Evolutionary conservation across 2,888 invertebrate species (phyloP).

Genomic region (Meandrusa payeni): DNA sequence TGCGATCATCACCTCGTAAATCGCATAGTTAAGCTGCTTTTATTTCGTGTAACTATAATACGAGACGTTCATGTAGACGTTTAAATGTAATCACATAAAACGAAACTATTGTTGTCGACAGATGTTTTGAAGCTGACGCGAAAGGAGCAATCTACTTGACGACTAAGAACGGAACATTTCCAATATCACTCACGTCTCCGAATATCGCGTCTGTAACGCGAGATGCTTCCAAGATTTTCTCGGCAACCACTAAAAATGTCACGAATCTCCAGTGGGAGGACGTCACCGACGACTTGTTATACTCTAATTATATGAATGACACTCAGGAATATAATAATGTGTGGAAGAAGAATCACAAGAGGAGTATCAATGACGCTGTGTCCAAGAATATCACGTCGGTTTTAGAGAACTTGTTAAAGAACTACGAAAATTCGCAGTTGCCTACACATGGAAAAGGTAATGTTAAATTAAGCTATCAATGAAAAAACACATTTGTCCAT

Average conservation of each 20-base stretch:
- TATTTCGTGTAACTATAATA: not conserved
- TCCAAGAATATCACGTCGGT: conserved; percentile 92
- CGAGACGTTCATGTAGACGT: not conserved
- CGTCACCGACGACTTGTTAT: conserved; percentile 50
- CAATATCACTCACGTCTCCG: conserved; percentile 70
- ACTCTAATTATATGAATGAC: conserved; percentile 60
- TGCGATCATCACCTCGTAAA: no score
- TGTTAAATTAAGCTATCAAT: no score
- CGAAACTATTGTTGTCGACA: conserved; percentile 39
- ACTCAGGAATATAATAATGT: conserved; percentile 47
- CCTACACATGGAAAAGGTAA: conserved; percentile 94
- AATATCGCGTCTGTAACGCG: conserved; percentile 50
- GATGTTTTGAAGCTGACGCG: conserved; percentile 51
- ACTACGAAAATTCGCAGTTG: conserved; percentile 93
- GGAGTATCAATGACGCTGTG: conserved; percentile 85
- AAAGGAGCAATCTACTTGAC: conserved; percentile 77
- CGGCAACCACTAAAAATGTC: conserved; percentile 57
- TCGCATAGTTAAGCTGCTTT: no score
- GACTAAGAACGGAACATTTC: conserved; percentile 76
- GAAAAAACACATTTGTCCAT: no score
- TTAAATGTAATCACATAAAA: not conserved
- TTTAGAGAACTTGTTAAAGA: conserved; percentile 91
- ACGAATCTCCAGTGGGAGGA: conserved; percentile 54
- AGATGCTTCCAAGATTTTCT: conserved; percentile 59
- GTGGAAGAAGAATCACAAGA: conserved; percentile 58